These are phyloP conservation scores for Conomelus anceps DNA, from an alignment of 2,888 invertebrate genomes.

Conservation along the genomic window DNA sequence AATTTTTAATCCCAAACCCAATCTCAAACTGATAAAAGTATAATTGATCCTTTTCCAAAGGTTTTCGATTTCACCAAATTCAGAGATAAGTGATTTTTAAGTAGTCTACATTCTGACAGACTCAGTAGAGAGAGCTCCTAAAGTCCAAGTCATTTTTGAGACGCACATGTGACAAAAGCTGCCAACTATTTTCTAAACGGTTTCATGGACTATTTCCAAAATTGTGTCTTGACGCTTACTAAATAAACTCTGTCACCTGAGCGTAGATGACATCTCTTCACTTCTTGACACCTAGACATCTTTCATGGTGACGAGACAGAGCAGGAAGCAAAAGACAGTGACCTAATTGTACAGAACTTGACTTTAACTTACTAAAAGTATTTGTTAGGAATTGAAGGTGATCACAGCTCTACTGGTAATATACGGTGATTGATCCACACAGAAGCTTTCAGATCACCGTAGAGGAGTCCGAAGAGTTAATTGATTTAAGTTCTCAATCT, in stretches of 20 bases:
- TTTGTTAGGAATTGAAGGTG: neutral
- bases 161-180: neutral
- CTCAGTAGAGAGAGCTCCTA: neutral
- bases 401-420: neutral
- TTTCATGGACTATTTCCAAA: neutral
- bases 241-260: neutral
- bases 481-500: neutral
- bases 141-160: neutral
- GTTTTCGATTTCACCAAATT: neutral
- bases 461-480: neutral
- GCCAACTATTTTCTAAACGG: neutral
- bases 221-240: neutral
- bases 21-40: no score
- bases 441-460: neutral
- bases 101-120: neutral
- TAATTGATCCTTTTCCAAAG: neutral
- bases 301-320: neutral
- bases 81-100: neutral
- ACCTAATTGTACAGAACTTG: neutral
- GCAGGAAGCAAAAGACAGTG: neutral
- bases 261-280: neutral
- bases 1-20: no score
- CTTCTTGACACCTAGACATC: neutral
- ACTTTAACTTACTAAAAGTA: neutral
- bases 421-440: neutral